These are phyloP conservation scores for Neogale vison DNA, from an alignment of 2,113 vertebrate species.

Conservation along the genomic window DNA sequence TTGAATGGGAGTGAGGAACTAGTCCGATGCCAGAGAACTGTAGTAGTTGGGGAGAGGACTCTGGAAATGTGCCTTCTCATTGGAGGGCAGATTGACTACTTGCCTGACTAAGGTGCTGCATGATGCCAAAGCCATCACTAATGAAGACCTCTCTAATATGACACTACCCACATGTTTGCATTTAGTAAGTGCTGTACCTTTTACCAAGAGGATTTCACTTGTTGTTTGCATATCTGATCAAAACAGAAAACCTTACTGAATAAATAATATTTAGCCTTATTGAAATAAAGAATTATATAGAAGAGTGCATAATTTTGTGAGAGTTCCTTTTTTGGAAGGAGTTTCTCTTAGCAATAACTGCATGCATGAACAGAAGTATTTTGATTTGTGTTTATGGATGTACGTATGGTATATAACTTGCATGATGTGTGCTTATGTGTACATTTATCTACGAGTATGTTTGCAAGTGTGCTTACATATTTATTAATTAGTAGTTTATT, in stretches of 20 bases:
- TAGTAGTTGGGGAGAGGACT: no score
- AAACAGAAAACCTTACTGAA: not conserved
- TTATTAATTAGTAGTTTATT: not conserved
- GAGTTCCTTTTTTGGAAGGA: not conserved
- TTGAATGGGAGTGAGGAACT: not conserved
- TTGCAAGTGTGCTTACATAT: not conserved
- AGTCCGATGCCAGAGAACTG: not conserved
- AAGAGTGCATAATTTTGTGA: not conserved
- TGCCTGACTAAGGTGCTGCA: not conserved
- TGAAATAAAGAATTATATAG: not conserved
- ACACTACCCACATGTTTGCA: not conserved
- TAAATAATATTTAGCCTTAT: not conserved
- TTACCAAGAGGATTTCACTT: not conserved
- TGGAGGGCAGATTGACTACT: not conserved
- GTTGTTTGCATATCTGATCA: not conserved
- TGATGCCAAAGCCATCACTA: not conserved
- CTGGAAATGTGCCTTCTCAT: not conserved
- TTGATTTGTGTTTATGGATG: not conserved
- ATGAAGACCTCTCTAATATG: not conserved
- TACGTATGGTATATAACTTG: not conserved
- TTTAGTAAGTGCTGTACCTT: not conserved
- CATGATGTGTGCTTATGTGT: not conserved
- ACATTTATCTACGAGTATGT: not conserved
- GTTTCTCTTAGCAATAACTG: not conserved
- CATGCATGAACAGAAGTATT: not conserved